phyloP scores from a whole-genome alignment of 2,113 vertebrate species.

The Thermophis baileyi region DNA sequence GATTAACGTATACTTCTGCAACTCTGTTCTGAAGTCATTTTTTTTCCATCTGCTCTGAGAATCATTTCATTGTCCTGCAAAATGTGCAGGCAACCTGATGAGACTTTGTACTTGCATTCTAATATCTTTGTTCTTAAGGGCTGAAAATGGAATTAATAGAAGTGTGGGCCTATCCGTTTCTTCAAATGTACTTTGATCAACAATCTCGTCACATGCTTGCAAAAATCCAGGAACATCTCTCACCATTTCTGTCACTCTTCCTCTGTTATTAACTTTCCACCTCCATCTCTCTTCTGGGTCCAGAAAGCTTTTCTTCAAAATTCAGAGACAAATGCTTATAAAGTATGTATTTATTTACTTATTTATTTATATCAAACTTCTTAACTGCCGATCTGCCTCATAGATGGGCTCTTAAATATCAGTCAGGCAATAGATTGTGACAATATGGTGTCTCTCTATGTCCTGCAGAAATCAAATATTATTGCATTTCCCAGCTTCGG shows the following conservation, averaged over 20 bases:
- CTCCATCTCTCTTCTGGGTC: neutral
- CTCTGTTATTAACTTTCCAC: neutral
- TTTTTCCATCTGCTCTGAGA: constrained; percentile 27
- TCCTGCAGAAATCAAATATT: neutral
- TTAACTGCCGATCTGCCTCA: no score
- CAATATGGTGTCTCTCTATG: neutral
- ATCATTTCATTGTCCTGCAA: constrained; percentile 9
- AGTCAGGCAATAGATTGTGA: neutral
- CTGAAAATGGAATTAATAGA: neutral
- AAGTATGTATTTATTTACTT: neutral
- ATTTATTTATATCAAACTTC: no score
- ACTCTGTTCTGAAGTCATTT: constrained; percentile 16
- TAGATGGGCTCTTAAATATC: neutral
- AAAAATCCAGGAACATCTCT: neutral
- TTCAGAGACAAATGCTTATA: neutral
- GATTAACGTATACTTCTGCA: constrained; percentile 28
- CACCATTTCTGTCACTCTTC: neutral
- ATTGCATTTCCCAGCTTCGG: neutral
- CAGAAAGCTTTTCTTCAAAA: neutral
- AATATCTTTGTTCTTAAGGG: neutral
- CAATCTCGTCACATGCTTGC: neutral
- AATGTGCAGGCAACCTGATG: neutral
- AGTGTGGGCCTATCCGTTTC: neutral
- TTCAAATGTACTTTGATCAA: neutral
- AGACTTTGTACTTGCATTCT: neutral